These are phyloP conservation scores for Sminthurinus signatus DNA, from an alignment of 1,140 invertebrate species.

Conservation along the genomic window DNA sequence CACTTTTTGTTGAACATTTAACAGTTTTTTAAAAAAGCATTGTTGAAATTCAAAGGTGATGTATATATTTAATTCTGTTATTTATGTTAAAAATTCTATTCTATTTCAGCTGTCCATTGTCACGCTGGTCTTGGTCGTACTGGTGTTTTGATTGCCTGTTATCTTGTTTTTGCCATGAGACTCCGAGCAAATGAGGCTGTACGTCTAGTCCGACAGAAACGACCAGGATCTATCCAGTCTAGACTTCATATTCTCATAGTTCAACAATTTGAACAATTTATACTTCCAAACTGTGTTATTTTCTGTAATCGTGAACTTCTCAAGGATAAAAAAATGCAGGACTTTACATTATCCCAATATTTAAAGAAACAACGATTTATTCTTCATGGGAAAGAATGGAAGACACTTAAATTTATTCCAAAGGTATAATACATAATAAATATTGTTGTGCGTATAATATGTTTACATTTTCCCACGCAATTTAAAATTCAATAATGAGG, in stretches of 20 bases:
- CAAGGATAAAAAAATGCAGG: constrained; percentile 53
- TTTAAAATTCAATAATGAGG: too few relatives aligned
- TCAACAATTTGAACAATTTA: constrained; percentile 72
- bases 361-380: constrained; percentile 65
- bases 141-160: constrained; percentile 78
- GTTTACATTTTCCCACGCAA: background rate
- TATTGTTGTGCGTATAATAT: background rate
- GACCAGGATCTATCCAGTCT: constrained; percentile 73
- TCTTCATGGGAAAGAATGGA: constrained; percentile 71
- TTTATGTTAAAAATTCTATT: too few relatives aligned
- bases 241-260: constrained; percentile 69
- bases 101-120: constrained; percentile 72
- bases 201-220: constrained; percentile 67
- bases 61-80: too few relatives aligned
- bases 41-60: too few relatives aligned
- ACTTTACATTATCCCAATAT: constrained; percentile 62
- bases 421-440: constrained; percentile 66
- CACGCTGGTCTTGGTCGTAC: constrained; percentile 80
- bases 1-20: too few relatives aligned
- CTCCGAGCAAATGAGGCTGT: constrained; percentile 73
- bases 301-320: constrained; percentile 55
- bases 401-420: constrained; percentile 67
- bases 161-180: constrained; percentile 70
- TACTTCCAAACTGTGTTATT: constrained; percentile 69
- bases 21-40: too few relatives aligned